Base-by-base conservation (phyloP, 1,140 invertebrate species). In the Heterodera schachtii region DNA sequence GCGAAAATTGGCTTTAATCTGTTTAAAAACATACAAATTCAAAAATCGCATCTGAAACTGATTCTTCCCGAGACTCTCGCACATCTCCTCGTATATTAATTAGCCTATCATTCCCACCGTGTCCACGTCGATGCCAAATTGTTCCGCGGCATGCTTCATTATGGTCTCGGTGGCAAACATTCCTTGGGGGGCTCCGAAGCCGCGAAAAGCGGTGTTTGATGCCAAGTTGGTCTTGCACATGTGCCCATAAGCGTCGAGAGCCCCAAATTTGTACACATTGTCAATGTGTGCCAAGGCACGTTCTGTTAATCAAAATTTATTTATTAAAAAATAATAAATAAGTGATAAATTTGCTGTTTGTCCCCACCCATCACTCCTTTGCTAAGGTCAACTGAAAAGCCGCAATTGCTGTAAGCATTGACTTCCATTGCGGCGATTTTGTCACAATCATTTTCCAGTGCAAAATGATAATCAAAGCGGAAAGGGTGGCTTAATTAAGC, bases 201-300 rank as follows among this genome's bases (percentile, higher is more conserved):
- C 95, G 84, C 95, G 91, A 86, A 96, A 96, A 6, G 95, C 95
- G 0, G 95, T 96, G 86, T 96, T 96, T 0, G 95, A 85, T 16
- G 87, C 86, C 60, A 80, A 73, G 64, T 89, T 90, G 1, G 87
- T 89, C 52, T 87, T 87, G 79, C 87, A 89, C 64, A 89, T 78
- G 46, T 77, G 78, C 46, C 87, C 87, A n/a, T 74, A 74, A 31
- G 88, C 79, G 71, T 89, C 85, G 0, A 83, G 80, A 73, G 87
- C 88, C 69, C 44, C 60, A 67, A 86, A 88, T 70, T 85, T 84
- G 80, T 89, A 89, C n/a, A 85, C 83, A 78, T 90, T 89, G 86
- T 89, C 87, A 19, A 89, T 79, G 73, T 89, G 87, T 2, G 84
- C 84, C 80, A 90, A 81, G 16, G 81, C 82, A 21, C 87, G 75